Evolutionary conservation across 2,113 vertebrate genomes (phyloP).

Genomic region (Trogon surrucura): DNA sequence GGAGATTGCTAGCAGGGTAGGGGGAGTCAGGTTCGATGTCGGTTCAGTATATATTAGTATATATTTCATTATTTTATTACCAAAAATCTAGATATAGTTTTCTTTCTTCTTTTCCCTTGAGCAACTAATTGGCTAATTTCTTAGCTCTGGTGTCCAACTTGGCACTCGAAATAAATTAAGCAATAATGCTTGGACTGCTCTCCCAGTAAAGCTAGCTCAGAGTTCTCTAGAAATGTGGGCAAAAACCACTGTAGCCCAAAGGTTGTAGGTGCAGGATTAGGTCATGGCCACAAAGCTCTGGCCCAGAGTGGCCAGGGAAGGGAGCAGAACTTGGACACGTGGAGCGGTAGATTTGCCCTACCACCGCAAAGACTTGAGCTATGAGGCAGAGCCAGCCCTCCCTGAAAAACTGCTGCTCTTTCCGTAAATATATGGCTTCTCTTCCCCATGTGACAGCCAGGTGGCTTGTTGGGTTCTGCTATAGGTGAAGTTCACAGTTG

Average conservation of each 20-base stretch:
- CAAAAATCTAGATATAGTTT: neutral
- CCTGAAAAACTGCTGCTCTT: fast-evolving
- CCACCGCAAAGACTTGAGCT: neutral
- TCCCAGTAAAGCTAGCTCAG: neutral
- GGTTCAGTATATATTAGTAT: too few relatives aligned
- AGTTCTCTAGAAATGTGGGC: neutral
- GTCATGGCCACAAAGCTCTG: neutral
- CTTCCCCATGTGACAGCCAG: neutral
- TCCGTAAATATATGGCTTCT: fast-evolving
- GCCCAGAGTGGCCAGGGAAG: too few relatives aligned
- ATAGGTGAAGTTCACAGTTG: neutral
- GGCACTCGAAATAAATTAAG: neutral
- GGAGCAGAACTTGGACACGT: fast-evolving
- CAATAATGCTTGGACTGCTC: fast-evolving
- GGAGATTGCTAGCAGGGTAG: too few relatives aligned
- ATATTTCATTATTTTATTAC: neutral
- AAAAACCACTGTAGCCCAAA: neutral
- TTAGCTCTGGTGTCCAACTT: neutral
- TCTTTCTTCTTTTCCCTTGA: neutral
- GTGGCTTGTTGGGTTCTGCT: neutral
- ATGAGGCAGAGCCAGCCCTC: neutral
- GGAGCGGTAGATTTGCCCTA: fast-evolving
- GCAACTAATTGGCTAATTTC: neutral
- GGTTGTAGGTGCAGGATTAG: neutral
- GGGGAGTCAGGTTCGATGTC: too few relatives aligned